phyloP scores from a whole-genome alignment of 35 echinoderm and acorn worm genomes.

The Heliocidaris tuberculata region DNA sequence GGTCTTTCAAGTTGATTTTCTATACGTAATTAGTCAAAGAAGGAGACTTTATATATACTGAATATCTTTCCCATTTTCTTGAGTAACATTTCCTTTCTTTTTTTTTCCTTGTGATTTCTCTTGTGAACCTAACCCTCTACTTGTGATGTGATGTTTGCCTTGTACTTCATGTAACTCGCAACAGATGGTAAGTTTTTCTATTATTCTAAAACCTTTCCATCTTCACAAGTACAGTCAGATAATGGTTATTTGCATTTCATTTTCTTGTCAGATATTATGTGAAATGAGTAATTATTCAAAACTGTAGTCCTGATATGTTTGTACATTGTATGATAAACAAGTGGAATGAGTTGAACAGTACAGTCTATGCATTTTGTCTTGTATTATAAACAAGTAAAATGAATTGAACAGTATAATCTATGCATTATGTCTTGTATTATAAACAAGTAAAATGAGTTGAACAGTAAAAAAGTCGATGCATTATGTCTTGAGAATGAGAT shows the following conservation, averaged over 20 bases:
- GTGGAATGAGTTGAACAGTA: not conserved
- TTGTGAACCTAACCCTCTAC: not conserved
- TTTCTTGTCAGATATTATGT: not conserved
- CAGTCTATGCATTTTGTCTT: slow-evolving; percentile 9
- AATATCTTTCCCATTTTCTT: not conserved
- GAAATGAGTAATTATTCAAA: not conserved
- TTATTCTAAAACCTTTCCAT: not conserved
- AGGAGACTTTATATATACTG: not conserved
- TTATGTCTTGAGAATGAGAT: slow-evolving; percentile 9
- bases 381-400: not conserved
- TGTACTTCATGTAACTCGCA: not conserved
- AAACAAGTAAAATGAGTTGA: not conserved
- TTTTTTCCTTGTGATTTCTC: not conserved
- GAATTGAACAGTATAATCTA: not conserved
- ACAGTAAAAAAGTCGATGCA: not conserved
- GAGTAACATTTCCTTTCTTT: not conserved
- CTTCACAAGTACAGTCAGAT: not conserved
- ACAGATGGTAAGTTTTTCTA: not conserved
- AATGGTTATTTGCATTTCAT: not conserved
- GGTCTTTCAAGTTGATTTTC: no score
- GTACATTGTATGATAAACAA: not conserved
- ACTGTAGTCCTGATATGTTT: not conserved
- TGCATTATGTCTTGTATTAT: slow-evolving; percentile 17
- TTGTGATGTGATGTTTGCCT: not conserved
- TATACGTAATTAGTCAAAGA: not conserved